Evolutionary conservation across 2,113 vertebrate species (phyloP), one percentile per base, ranked within the genome.

Genomic region (Sylvietta virens): DNA sequence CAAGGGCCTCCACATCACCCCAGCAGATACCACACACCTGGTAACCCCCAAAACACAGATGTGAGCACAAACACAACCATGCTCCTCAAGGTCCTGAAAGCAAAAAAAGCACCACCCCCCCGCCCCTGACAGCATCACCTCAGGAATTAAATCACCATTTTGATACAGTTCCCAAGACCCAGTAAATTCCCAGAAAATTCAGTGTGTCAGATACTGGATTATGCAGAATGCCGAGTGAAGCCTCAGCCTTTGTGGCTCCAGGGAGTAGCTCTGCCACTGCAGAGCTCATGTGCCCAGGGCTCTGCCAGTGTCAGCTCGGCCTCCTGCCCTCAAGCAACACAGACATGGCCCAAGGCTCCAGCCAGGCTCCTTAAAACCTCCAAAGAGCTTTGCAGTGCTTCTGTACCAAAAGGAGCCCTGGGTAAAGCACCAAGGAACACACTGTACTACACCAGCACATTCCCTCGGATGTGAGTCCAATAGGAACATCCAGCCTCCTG

Each of bases 401-500:
- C 80, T 42, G 42, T 5, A 86, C 10, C 69, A n/a, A 85, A 76
- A 70, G 2, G n/a, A 73, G 57, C 74, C 60, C 4, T 6, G 54
- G 7, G 15, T 26, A 54, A 70, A 71, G 78, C 65, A 40, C 20
- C 1, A 31, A 33, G 31, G 95, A 84, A 94, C 92, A 88, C 24
- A 1, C 5, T 88, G 91, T 94, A 67, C 81, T 7, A 6, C 51
- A 71, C 40, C 95, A 91, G 65, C 87, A 51, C 57, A 28, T 35
- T 47, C 74, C 69, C 85, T 61, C 7, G 19, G 64, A 81, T 67
- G 44, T 0, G 1, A 88, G 33, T 20, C 69, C 24, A 24, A 89
- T 72, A 91, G 82, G 78, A 66, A 76, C 88, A 73, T 24, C 31
- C 79, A 71, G 35, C 57, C 91, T 77, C 90, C 48, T n/a, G 69